Evolutionary conservation across 2,888 invertebrate genomes (phyloP), one percentile per base, ranked within the genome.

Genomic region (Pterostichus madidus): DNA sequence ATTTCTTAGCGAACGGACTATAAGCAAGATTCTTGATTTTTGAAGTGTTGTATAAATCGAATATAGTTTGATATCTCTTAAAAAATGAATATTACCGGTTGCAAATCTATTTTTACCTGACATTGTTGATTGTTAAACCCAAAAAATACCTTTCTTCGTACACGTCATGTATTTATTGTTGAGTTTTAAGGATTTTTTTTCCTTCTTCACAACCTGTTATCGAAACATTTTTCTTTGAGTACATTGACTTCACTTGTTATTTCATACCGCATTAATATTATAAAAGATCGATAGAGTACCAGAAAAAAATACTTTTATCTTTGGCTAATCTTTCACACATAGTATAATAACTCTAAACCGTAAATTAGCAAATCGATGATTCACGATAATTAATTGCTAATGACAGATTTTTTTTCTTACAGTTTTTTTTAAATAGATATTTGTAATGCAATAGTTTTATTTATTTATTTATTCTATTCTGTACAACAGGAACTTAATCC

Each of bases 181-280:
- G 39, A 5, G 31, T 11, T 59, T 56, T 11, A 59, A 59, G 49
- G 13, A 17, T 24, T 59, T 59, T 11, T n/a, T 59, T 59, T 59
- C 24, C 24, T 59, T 59, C 11, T 13, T 17, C 15, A 56, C 59
- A 59, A 59, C 59, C 24, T 59, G 59, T 59, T 59, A 59, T 31
- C 59, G 59, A 24, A 59, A 59, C 59, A 59, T 59, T 59, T 59
- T 59, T 59, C 24, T 8, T 31, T 24, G 31, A 7, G 59, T 24
- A 24, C 59, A 11, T 59, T 59, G 59, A 59, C 59, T 59, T 59
- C 24, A 11, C 59, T 59, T 31, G 59, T 17, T 24, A 11, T 59
- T 31, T 59, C 59, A 59, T 59, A 59, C 59, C 59, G 24, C 59
- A 59, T 59, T 31, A 59, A 59, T 59, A 59, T 31, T 59, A 59